Evolutionary conservation across 2,888 invertebrate genomes (phyloP).

Genomic region (Agonum fuliginosum): DNA sequence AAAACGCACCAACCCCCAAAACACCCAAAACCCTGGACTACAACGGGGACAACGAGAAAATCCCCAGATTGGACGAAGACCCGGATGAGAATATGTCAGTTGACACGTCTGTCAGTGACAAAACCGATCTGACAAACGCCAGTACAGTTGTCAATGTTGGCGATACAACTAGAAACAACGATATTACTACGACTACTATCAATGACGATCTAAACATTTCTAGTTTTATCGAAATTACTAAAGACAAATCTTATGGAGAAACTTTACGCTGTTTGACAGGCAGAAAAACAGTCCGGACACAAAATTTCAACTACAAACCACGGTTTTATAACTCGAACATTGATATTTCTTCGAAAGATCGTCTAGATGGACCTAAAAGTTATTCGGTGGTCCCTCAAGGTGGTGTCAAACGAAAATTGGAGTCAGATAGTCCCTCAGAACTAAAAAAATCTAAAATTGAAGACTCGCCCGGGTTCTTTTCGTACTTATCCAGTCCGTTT

Average conservation of each 20-base stretch:
- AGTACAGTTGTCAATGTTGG: constrained; percentile 62
- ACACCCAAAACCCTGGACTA: constrained; percentile 67
- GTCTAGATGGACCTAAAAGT: not conserved
- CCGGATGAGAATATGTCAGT: not conserved
- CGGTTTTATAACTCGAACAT: constrained; percentile 63
- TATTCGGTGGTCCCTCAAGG: no score
- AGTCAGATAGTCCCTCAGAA: constrained; percentile 66
- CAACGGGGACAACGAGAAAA: constrained; percentile 56
- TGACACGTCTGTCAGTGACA: constrained; percentile 6
- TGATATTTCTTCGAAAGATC: constrained; percentile 42
- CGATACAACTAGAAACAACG: constrained; percentile 67
- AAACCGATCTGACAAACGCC: constrained; percentile 56
- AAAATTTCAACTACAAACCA: constrained; percentile 62
- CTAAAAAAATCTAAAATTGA: constrained; percentile 66
- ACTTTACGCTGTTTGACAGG: constrained; percentile 65
- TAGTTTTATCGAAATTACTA: constrained; percentile 64
- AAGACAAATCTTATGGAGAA: constrained; percentile 67
- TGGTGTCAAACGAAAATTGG: constrained; percentile 67
- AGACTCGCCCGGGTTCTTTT: constrained; percentile 64
- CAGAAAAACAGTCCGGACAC: constrained; percentile 61
- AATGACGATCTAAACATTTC: constrained; percentile 63
- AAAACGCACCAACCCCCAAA: constrained; percentile 70
- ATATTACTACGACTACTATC: constrained; percentile 64
- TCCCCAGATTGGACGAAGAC: constrained; percentile 6
- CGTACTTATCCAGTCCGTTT: constrained; percentile 68